Evolutionary conservation across 1,140 invertebrate species (phyloP).

Genomic region (Apis dorsata): DNA sequence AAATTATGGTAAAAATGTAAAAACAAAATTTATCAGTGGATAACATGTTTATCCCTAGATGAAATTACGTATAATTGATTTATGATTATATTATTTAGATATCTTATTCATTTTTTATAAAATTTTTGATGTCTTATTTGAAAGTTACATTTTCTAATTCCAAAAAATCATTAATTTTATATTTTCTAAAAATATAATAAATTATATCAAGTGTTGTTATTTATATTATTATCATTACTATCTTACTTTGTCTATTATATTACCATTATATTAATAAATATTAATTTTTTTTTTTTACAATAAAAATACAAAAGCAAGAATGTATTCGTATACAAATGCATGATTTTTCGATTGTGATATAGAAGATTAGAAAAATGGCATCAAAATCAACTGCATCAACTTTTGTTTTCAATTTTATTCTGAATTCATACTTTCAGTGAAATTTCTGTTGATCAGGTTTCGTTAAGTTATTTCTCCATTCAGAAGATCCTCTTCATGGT

Average conservation of each 20-base stretch:
- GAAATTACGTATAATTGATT: not conserved
- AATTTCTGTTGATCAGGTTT: slow-evolving; percentile 44
- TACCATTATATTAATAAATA: too few relatives aligned
- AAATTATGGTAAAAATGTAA: not conserved
- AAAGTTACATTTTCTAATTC: not conserved
- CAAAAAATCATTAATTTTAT: not conserved
- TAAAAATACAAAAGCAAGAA: too few relatives aligned
- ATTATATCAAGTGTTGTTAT: not conserved
- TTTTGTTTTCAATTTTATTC: not conserved
- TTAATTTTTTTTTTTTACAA: too few relatives aligned
- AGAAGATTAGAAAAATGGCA: not conserved
- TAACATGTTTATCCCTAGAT: not conserved
- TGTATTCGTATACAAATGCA: too few relatives aligned
- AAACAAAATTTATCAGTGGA: not conserved
- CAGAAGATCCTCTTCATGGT: not conserved
- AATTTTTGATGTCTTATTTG: not conserved
- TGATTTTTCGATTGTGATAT: too few relatives aligned
- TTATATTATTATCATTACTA: too few relatives aligned
- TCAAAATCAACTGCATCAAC: not conserved
- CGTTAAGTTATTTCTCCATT: slow-evolving; percentile 12
- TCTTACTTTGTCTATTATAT: too few relatives aligned
- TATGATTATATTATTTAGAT: not conserved
- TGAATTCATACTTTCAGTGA: slow-evolving; percentile 29
- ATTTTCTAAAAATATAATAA: not conserved
- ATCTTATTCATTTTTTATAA: not conserved